Conservation (phyloP, 1,140 invertebrate species). For the Pogonus chalceus region DNA sequence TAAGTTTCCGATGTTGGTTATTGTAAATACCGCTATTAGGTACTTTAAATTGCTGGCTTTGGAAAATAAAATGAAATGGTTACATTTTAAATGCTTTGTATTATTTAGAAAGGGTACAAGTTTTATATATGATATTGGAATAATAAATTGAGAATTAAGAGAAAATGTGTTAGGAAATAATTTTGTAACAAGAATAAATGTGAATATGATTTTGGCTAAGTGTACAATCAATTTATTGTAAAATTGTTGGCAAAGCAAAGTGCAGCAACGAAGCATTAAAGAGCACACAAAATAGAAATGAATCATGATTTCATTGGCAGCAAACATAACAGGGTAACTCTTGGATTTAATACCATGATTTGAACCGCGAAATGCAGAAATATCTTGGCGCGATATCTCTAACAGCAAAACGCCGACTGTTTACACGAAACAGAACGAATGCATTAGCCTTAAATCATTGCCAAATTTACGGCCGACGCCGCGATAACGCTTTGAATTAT, state of each 20-base stretch:
- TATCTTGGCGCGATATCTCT: conserved; percentile 8
- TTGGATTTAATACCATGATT: background rate
- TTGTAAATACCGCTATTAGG: conserved; percentile 14
- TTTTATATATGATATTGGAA: background rate
- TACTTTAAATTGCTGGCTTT: conserved; percentile 8
- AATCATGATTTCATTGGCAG: background rate
- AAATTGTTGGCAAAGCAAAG: conserved; percentile 7
- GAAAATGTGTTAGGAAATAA: background rate
- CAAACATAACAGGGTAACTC: background rate
- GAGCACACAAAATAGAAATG: too few species aligned
- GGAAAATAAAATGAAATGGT: background rate
- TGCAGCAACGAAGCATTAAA: too few species aligned
- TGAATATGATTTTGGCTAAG: background rate
- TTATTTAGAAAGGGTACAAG: background rate
- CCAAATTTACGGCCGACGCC: conserved; percentile 24
- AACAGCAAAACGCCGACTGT: conserved; percentile 11
- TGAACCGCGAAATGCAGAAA: background rate
- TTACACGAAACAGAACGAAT: conserved; percentile 19
- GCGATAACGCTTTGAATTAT: conserved; percentile 28
- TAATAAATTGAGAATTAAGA: background rate
- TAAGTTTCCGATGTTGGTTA: conserved; percentile 14
- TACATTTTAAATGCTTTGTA: background rate
- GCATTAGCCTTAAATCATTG: conserved; percentile 25
- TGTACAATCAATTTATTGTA: conserved; percentile 1
- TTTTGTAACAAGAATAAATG: background rate